A percentile compares a stretch with the other conserved stretches of the same genome.
phyloP scores from a whole-genome alignment of 2,797 vertebrate genomes.

The Orestias chungarensis region DNA sequence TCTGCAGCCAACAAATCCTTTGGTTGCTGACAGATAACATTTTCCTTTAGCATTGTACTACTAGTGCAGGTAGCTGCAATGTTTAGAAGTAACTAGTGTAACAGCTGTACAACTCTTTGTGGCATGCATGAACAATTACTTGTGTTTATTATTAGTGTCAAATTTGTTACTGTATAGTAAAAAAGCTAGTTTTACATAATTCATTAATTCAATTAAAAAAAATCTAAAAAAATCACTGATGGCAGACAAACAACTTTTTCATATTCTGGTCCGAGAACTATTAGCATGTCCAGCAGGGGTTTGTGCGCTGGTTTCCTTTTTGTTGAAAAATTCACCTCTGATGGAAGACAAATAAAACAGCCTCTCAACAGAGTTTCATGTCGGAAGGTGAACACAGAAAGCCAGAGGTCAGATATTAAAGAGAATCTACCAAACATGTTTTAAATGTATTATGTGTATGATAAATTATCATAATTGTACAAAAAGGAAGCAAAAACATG shows the following conservation, averaged over 20 bases:
- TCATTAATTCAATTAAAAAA: conserved; percentile 15
- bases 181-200: not conserved
- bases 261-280: conserved; percentile 39
- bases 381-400: conserved; percentile 26
- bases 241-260: conserved; percentile 30
- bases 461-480: not conserved
- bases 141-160: not conserved
- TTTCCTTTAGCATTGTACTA: no score
- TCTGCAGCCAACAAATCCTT: not conserved
- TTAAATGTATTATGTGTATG: not conserved
- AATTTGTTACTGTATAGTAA: not conserved
- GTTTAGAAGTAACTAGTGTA: not conserved
- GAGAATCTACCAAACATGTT: not conserved
- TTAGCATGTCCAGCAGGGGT: conserved; percentile 8
- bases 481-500: not conserved
- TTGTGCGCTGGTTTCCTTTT: conserved; percentile 33
- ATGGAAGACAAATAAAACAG: conserved; percentile 42
- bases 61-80: no score
- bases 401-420: conserved; percentile 27
- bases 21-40: not conserved
- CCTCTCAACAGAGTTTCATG: conserved; percentile 23
- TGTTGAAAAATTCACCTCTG: conserved; percentile 61
- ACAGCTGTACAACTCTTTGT: not conserved
- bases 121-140: not conserved
- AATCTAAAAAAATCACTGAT: conserved; percentile 1